A percentile compares a stretch with the other conserved stretches of the same genome.
These are phyloP conservation scores for Brachypalpus laphriformis DNA, from an alignment of 2,888 invertebrate genomes.

Conservation along the genomic window DNA sequence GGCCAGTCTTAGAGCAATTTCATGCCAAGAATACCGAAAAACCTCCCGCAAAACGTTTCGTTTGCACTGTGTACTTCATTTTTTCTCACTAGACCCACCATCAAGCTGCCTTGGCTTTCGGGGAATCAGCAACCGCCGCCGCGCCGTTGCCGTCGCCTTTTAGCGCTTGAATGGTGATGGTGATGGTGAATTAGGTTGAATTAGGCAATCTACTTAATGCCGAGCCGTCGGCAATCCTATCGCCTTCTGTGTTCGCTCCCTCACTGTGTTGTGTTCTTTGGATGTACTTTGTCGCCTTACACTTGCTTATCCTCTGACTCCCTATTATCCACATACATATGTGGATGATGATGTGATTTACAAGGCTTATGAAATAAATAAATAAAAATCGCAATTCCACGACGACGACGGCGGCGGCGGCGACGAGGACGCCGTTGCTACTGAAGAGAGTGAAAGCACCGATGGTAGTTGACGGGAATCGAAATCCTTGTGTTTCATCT, in stretches of 20 bases:
- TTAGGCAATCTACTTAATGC: constrained; percentile 72
- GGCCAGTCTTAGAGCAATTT: constrained; percentile 34
- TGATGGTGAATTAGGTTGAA: constrained; percentile 65
- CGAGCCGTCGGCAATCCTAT: constrained; percentile 62
- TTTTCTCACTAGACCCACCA: constrained; percentile 21
- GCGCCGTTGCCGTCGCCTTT: constrained; percentile 7
- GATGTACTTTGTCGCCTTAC: constrained; percentile 59
- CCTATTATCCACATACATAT: constrained; percentile 39
- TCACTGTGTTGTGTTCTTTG: constrained; percentile 20
- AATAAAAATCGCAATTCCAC: constrained; percentile 65
- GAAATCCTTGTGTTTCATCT: constrained; percentile 36
- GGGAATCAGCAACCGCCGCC: constrained; percentile 33
- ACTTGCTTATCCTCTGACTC: constrained; percentile 45
- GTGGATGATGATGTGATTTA: constrained; percentile 71
- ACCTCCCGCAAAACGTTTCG: constrained; percentile 22
- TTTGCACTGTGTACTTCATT: neutral
- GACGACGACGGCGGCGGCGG: constrained; percentile 1
- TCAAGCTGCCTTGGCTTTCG: constrained; percentile 32
- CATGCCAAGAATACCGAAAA: constrained; percentile 56
- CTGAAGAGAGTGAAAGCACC: neutral
- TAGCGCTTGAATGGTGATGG: constrained; percentile 58
- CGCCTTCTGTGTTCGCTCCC: constrained; percentile 14
- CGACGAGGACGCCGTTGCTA: neutral
- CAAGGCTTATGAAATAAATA: constrained; percentile 70
- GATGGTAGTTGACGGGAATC: constrained; percentile 34